Evolutionary conservation across 2,888 invertebrate species (phyloP), one percentile per base, ranked within the genome.

Genomic region (Spialia ferax): DNA sequence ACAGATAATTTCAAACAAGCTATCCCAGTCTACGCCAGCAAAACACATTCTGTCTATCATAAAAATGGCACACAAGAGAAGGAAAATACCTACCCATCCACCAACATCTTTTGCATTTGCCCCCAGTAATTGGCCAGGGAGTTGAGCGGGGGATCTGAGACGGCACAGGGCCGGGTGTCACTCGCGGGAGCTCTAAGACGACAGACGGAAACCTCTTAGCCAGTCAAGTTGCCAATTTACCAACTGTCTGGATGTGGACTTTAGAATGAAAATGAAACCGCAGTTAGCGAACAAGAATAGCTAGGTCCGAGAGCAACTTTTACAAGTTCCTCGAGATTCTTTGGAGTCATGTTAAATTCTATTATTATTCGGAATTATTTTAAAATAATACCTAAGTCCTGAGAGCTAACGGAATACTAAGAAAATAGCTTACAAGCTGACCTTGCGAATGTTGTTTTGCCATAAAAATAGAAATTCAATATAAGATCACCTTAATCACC

Each of bases 201-300:
- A 59, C 59, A 65, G 65, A 65, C 59, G 26, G 59, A 52, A 65
- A 65, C 50, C 65, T 65, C 50, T 57, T 65, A 52, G 57, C 57
- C 61, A 62, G 48, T 61, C 61, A 50, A 61, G 32, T 59, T 65
- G 64, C 57, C 57, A 61, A 57, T 65, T 65, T 50, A 57, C 29
- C 48, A 23, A 50, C 64, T 64, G 57, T 64, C 61, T 61, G 5
- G 59, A 59, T 57, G 50, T 50, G 48, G 35, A 50, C 57, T 50
- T 57, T 50, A 64, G 13, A 64, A 4, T 15, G 32, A 22, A 63
- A 55, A 42, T 13, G 23, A 42, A 35, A 45, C 23, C 23, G 11
- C 52, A 13, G 29, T 26, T 10, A 15, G 55, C 7, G 10, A 29
- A 32, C n/a, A 1, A 26, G 10, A 55, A 10, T 55, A 5, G 29